Evolutionary conservation across 2,888 invertebrate genomes (phyloP).

Genomic region (Megaustenia siamemsis): DNA sequence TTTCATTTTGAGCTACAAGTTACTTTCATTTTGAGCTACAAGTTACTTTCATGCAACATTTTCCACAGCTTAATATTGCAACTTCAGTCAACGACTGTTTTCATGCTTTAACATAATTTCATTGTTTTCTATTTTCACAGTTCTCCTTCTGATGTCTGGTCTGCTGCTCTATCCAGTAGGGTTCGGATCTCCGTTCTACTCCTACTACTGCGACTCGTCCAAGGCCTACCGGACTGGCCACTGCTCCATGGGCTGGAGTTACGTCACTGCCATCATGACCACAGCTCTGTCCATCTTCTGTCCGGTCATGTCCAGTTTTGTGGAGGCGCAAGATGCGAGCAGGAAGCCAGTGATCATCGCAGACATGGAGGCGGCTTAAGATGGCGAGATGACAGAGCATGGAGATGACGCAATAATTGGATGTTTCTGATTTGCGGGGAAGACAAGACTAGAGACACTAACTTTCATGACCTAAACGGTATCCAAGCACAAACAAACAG

Average conservation of each 20-base stretch:
- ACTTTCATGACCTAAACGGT: too few species aligned
- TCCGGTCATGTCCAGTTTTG: constrained; percentile 75
- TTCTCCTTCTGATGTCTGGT: constrained; percentile 77
- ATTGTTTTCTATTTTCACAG: constrained; percentile 70
- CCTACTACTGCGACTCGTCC: constrained; percentile 73
- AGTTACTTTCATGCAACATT: too few species aligned
- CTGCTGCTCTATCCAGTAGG: constrained; percentile 79
- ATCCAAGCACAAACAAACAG: too few species aligned
- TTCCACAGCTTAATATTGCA: too few species aligned
- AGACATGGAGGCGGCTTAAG: not conserved
- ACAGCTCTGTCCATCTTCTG: constrained; percentile 79
- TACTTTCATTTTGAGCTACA: too few species aligned
- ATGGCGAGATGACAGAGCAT: not conserved
- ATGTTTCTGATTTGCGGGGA: too few species aligned
- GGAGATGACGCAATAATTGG: too few species aligned
- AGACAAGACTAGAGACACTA: too few species aligned
- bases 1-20: too few species aligned
- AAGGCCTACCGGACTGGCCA: constrained; percentile 73
- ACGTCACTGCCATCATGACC: constrained; percentile 79
- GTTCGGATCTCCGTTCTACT: constrained; percentile 78
- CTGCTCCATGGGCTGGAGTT: constrained; percentile 80
- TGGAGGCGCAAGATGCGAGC: constrained; percentile 51
- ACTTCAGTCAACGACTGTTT: too few species aligned
- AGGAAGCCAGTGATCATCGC: not conserved
- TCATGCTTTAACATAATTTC: not conserved